Evolutionary conservation across 2,888 invertebrate genomes (phyloP).

Genomic region (Helleia helle): DNA sequence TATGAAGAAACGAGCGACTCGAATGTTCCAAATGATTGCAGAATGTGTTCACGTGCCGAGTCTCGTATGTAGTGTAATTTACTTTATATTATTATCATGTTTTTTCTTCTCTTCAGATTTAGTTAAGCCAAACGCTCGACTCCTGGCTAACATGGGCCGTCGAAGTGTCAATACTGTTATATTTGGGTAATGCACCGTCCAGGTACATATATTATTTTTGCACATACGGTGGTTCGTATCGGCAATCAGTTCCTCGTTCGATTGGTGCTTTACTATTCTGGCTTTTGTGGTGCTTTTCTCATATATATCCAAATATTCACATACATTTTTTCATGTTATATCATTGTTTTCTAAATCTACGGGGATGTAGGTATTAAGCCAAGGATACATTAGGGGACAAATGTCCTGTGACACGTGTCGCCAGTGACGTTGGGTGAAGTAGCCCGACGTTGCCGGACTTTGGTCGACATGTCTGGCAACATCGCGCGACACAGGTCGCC

Average conservation of each 20-base stretch:
- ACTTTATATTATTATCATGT: background rate
- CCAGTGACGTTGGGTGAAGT: too few relatives aligned
- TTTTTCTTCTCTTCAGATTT: conserved; percentile 8
- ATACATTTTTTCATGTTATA: too few relatives aligned
- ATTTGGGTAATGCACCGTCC: conserved; percentile 6
- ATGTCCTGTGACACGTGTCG: too few relatives aligned
- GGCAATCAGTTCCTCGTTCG: conserved; percentile 1
- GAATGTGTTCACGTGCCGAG: background rate
- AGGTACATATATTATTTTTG: too few relatives aligned
- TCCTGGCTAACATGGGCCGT: conserved; percentile 4
- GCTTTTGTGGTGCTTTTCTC: too few relatives aligned
- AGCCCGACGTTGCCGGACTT: too few relatives aligned
- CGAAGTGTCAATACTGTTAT: conserved; percentile 7
- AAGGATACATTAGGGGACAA: too few relatives aligned
- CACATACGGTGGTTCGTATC: background rate
- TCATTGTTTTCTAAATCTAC: too few relatives aligned
- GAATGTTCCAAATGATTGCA: background rate
- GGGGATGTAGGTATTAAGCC: too few relatives aligned
- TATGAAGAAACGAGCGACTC: background rate
- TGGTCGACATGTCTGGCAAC: too few relatives aligned
- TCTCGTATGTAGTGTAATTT: background rate
- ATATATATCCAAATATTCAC: too few relatives aligned
- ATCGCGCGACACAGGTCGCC: too few relatives aligned
- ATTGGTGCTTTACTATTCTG: background rate
- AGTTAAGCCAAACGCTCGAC: conserved; percentile 6